These are phyloP conservation scores for Orientallactaga sibirica DNA, from an alignment of 2,797 vertebrate genomes.

Conservation along the genomic window DNA sequence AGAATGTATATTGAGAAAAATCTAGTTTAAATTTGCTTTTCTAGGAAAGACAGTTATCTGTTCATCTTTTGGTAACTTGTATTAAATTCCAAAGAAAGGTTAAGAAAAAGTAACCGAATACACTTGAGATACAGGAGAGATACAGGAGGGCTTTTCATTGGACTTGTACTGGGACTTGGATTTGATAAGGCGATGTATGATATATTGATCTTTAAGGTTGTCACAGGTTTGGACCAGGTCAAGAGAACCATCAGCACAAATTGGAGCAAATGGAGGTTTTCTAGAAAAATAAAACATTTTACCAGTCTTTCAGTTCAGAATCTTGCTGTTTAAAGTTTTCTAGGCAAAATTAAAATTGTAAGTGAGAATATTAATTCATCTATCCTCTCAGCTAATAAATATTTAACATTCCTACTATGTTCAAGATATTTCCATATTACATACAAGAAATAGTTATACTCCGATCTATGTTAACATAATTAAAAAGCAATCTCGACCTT, in stretches of 20 bases:
- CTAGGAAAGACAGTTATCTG: slow-evolving; percentile 37
- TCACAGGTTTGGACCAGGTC: not conserved
- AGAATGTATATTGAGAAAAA: slow-evolving; percentile 5
- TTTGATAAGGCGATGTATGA: not conserved
- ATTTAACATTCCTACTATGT: slow-evolving; percentile 29
- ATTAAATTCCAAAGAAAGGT: slow-evolving; percentile 13
- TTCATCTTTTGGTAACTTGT: slow-evolving; percentile 31
- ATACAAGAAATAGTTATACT: slow-evolving; percentile 46
- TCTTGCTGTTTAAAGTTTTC: slow-evolving; percentile 34
- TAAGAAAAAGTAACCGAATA: slow-evolving; percentile 39
- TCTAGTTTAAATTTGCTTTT: slow-evolving; percentile 42
- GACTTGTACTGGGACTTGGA: not conserved
- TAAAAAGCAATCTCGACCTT: slow-evolving; percentile 50
- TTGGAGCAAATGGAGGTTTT: slow-evolving; percentile 18
- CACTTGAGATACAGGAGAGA: not conserved
- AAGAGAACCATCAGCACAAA: slow-evolving; percentile 52
- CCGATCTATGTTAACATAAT: slow-evolving; percentile 7
- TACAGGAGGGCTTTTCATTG: not conserved
- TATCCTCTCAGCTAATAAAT: slow-evolving; percentile 25
- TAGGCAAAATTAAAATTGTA: slow-evolving; percentile 49
- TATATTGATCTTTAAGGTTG: not conserved
- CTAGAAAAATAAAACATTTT: slow-evolving; percentile 67
- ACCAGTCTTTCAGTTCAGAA: not conserved
- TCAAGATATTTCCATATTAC: not conserved
- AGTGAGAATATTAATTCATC: slow-evolving; percentile 39